These are phyloP conservation scores for Smutsia temminckii DNA, from an alignment of 2,797 vertebrate genomes.

Conservation along the genomic window DNA sequence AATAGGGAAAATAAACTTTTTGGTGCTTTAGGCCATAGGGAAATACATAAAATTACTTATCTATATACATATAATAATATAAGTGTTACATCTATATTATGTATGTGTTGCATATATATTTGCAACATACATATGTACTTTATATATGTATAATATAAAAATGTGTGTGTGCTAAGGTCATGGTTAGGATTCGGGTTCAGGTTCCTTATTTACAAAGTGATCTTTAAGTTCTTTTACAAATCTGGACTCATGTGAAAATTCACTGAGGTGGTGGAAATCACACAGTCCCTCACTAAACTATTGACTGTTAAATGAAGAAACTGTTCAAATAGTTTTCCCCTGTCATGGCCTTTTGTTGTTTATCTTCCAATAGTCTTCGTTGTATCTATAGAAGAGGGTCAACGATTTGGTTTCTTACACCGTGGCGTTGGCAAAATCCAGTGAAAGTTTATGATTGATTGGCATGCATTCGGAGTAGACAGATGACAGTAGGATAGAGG, in stretches of 20 bases:
- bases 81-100: not conserved
- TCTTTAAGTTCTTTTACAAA: not conserved
- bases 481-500: not conserved
- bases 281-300: not conserved
- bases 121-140: not conserved
- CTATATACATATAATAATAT: not conserved
- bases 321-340: not conserved
- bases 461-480: not conserved
- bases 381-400: not conserved
- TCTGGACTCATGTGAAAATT: not conserved
- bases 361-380: not conserved
- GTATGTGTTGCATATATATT: not conserved
- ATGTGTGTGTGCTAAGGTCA: not conserved
- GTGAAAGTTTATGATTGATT: not conserved
- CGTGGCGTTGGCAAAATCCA: not conserved
- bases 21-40: not conserved
- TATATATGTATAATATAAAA: not conserved
- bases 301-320: not conserved
- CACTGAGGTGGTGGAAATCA: not conserved
- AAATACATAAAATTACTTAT: not conserved
- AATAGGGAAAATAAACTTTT: not conserved
- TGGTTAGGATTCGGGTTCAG: not conserved
- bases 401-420: not conserved
- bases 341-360: not conserved
- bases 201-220: not conserved